A percentile compares a stretch with the other conserved stretches of the same genome.
These are phyloP conservation scores for Ashinkailepas kermadecensis DNA, from an alignment of 2,888 invertebrate species.

Conservation along the genomic window DNA sequence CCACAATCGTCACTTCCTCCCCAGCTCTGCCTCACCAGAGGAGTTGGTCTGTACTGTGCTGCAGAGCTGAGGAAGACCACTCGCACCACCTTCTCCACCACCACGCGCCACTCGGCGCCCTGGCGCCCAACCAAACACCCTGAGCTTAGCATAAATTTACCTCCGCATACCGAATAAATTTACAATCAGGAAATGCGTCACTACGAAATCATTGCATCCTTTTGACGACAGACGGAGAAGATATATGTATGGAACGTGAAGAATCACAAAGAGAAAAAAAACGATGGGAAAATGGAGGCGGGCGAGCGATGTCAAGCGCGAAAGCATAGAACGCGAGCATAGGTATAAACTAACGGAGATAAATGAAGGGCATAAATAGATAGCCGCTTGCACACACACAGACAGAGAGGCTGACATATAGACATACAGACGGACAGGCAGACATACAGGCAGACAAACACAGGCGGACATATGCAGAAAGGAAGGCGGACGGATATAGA, in stretches of 20 bases:
- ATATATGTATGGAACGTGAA: neutral
- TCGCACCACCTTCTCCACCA: too few relatives aligned
- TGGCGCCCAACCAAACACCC: neutral
- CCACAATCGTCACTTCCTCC: too few relatives aligned
- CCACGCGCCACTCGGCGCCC: neutral
- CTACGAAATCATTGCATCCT: slow-evolving; percentile 7
- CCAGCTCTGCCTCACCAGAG: too few relatives aligned
- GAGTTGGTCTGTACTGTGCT: too few relatives aligned
- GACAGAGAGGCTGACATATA: too few relatives aligned
- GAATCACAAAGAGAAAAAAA: neutral
- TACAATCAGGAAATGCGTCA: slow-evolving; percentile 10
- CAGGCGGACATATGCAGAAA: too few relatives aligned
- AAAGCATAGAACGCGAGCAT: neutral
- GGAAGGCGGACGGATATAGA: too few relatives aligned
- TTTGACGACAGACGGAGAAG: neutral
- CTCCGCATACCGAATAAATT: neutral
- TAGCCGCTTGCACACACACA: neutral
- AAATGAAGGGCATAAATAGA: neutral
- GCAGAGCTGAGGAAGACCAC: too few relatives aligned
- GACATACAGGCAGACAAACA: too few relatives aligned
- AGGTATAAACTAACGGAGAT: too few relatives aligned
- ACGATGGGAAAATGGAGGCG: neutral
- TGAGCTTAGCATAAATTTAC: slow-evolving; percentile 5
- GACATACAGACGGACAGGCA: too few relatives aligned
- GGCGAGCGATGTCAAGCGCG: neutral